A percentile compares a stretch with the other conserved stretches of the same genome.
These are phyloP conservation scores for Eublepharis macularius DNA, from an alignment of 2,113 vertebrate genomes.

Conservation along the genomic window DNA sequence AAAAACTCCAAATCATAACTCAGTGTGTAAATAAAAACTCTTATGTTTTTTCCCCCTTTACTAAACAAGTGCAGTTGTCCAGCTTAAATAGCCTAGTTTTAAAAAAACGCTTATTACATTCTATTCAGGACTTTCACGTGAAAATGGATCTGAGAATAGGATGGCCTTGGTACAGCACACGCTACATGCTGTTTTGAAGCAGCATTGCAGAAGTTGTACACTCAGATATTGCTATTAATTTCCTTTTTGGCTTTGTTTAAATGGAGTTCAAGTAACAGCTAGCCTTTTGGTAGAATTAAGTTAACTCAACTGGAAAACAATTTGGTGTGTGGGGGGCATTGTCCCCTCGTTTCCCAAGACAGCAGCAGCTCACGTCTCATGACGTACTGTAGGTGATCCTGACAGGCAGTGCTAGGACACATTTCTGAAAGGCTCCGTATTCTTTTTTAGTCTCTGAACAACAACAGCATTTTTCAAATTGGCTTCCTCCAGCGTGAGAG, in stretches of 20 bases:
- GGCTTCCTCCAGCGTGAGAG: constrained; percentile 85
- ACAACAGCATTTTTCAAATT: constrained; percentile 88
- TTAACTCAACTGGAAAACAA: constrained; percentile 39
- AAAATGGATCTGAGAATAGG: constrained; percentile 16
- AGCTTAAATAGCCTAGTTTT: constrained; percentile 11
- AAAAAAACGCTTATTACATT: constrained; percentile 23
- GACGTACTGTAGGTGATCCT: constrained; percentile 29
- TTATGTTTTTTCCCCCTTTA: background rate
- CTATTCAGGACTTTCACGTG: constrained; percentile 6
- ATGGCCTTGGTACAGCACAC: background rate
- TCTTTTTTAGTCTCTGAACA: constrained; percentile 85
- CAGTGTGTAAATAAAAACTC: background rate
- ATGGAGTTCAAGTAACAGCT: constrained; percentile 24
- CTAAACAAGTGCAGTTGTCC: constrained; percentile 12
- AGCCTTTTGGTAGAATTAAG: constrained; percentile 32
- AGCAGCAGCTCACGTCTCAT: constrained; percentile 21
- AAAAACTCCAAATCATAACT: background rate
- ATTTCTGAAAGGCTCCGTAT: constrained; percentile 78
- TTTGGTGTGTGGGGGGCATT: constrained; percentile 17
- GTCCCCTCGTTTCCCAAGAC: constrained; percentile 37
- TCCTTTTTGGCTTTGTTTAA: constrained; percentile 61
- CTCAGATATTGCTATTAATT: constrained; percentile 57
- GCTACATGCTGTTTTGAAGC: constrained; percentile 9
- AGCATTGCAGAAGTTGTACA: constrained; percentile 24
- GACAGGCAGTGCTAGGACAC: constrained; percentile 54